phyloP scores from a whole-genome alignment of 2,113 vertebrate species.

The Indri indri region DNA sequence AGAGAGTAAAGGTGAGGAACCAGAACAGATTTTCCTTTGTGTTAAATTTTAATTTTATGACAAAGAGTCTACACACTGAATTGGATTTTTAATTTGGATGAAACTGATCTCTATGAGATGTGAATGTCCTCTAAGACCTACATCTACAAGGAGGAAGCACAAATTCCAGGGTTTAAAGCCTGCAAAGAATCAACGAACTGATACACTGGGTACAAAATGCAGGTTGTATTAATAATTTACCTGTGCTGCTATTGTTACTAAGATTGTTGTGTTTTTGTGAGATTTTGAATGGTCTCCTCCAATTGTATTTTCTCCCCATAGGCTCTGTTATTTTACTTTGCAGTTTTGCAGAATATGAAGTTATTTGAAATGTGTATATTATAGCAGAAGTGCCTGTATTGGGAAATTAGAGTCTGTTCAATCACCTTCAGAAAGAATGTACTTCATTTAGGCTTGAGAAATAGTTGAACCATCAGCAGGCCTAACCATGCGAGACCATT shows the following conservation, averaged over 20 bases:
- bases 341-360: constrained; percentile 13
- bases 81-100: neutral
- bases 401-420: neutral
- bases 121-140: neutral
- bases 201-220: neutral
- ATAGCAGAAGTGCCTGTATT: neutral
- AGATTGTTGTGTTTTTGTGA: neutral
- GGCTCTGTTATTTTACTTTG: constrained; percentile 20
- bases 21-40: neutral
- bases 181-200: neutral
- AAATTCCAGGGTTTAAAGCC: neutral
- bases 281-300: neutral
- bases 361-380: neutral
- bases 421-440: neutral
- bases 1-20: neutral
- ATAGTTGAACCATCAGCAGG: neutral
- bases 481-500: neutral
- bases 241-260: neutral
- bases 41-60: constrained; percentile 35
- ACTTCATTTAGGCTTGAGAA: neutral
- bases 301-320: neutral
- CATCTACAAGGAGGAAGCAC: neutral
- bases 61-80: neutral
- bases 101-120: neutral
- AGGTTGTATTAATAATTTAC: neutral